These are phyloP conservation scores for Drosophila sulfurigaster DNA, from an alignment of 1,140 invertebrate species.

Conservation along the genomic window DNA sequence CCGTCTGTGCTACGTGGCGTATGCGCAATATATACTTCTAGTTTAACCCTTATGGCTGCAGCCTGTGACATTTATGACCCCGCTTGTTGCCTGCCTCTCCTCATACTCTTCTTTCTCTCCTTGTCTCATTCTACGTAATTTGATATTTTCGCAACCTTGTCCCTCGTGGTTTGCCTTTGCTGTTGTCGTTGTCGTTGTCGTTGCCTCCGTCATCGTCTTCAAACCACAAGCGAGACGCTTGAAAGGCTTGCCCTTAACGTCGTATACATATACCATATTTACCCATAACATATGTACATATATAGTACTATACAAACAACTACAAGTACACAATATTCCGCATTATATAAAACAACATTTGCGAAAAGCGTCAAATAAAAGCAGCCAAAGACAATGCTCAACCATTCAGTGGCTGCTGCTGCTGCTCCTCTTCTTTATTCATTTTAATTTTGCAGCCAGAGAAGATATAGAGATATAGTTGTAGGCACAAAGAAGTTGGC, in stretches of 20 bases:
- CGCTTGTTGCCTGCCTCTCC: no score
- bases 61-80: constrained; percentile 8
- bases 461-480: background rate
- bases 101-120: background rate
- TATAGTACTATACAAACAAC: background rate
- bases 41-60: constrained; percentile 37
- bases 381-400: constrained; percentile 45
- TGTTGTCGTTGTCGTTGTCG: constrained; percentile 39
- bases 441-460: constrained; percentile 18
- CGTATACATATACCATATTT: constrained; percentile 36
- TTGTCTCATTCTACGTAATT: constrained; percentile 39
- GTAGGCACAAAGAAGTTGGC: background rate
- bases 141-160: constrained; percentile 73
- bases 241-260: constrained; percentile 60
- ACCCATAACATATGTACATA: background rate
- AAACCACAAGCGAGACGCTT: constrained; percentile 53
- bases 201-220: constrained; percentile 13
- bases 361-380: constrained; percentile 1
- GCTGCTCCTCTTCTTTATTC: background rate
- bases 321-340: background rate
- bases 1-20: constrained; percentile 47
- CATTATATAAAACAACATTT: constrained; percentile 4
- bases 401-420: constrained; percentile 45
- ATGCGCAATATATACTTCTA: constrained; percentile 45
- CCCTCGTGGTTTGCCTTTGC: constrained; percentile 47